phyloP scores from a whole-genome alignment of 30 jellyfish, hydroid and myxozoan species.

The Aurelia sp. region DNA sequence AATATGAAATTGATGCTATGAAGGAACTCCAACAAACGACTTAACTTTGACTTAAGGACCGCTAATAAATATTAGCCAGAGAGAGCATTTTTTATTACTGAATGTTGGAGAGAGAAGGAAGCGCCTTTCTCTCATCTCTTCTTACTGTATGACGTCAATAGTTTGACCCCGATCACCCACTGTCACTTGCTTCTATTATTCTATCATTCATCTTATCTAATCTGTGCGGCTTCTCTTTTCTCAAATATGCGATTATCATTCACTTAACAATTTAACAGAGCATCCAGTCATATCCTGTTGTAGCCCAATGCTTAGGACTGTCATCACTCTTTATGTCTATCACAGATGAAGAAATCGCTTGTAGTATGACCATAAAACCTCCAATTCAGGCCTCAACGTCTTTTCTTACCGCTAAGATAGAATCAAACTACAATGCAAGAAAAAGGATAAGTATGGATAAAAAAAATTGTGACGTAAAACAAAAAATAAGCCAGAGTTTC shows the following conservation, averaged over 20 bases:
- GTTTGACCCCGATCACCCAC: conserved; percentile 17
- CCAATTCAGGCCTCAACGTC: too few species aligned
- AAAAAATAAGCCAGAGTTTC: too few species aligned
- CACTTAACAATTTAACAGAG: conserved; percentile 5
- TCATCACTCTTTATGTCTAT: too few species aligned
- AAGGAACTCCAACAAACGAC: too few species aligned
- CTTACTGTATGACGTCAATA: conserved; percentile 9
- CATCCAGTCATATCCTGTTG: not conserved
- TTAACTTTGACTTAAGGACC: not conserved
- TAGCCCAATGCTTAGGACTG: not conserved
- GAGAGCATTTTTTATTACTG: not conserved
- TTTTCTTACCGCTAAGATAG: too few species aligned
- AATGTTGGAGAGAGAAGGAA: not conserved
- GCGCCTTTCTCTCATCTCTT: not conserved
- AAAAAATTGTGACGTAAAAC: not conserved
- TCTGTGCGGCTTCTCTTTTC: not conserved
- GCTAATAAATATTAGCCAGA: conserved; percentile 4
- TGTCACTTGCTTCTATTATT: not conserved
- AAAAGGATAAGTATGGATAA: too few species aligned
- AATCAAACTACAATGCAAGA: too few species aligned
- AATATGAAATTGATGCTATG: not conserved
- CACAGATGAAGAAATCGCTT: too few species aligned
- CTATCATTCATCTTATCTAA: not conserved
- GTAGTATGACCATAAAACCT: too few species aligned
- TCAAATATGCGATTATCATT: conserved; percentile 3